Evolutionary conservation across 2,797 vertebrate genomes (phyloP).

Genomic region (Astyanax mexicanus): DNA sequence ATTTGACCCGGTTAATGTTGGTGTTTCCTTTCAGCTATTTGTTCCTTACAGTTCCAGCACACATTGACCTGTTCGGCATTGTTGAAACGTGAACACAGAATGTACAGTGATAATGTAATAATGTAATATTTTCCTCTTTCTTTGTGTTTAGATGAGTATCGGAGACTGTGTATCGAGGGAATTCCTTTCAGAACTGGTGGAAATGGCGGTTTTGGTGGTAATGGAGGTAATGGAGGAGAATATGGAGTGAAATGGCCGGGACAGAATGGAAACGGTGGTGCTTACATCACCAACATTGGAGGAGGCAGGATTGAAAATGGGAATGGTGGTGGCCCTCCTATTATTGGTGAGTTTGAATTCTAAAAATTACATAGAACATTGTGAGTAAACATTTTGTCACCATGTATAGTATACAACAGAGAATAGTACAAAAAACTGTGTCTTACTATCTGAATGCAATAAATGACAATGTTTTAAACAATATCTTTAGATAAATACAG

Average conservation of each 20-base stretch:
- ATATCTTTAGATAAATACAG: too few species aligned
- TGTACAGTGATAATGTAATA: too few species aligned
- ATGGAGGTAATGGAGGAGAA: constrained; percentile 62
- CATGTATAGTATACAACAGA: too few species aligned
- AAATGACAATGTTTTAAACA: too few species aligned
- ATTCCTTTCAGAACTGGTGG: constrained; percentile 83
- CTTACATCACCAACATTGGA: constrained; percentile 63
- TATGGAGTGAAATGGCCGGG: constrained; percentile 64
- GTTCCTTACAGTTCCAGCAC: neutral
- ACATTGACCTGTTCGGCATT: neutral
- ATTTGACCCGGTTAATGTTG: too few species aligned
- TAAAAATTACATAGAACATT: too few species aligned
- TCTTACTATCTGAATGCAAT: too few species aligned
- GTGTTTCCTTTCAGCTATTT: too few species aligned
- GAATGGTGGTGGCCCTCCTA: constrained; percentile 37
- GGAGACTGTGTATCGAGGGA: constrained; percentile 86
- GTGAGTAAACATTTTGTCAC: too few species aligned
- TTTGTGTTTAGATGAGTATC: constrained; percentile 83
- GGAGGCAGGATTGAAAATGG: constrained; percentile 55
- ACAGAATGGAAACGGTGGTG: constrained; percentile 65
- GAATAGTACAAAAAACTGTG: too few species aligned
- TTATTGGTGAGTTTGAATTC: constrained; percentile 51
- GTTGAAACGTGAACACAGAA: neutral
- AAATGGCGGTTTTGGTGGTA: constrained; percentile 56
- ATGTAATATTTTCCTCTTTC: neutral